These are phyloP conservation scores for Sylvia borin DNA, from an alignment of 2,797 vertebrate species.

Conservation along the genomic window DNA sequence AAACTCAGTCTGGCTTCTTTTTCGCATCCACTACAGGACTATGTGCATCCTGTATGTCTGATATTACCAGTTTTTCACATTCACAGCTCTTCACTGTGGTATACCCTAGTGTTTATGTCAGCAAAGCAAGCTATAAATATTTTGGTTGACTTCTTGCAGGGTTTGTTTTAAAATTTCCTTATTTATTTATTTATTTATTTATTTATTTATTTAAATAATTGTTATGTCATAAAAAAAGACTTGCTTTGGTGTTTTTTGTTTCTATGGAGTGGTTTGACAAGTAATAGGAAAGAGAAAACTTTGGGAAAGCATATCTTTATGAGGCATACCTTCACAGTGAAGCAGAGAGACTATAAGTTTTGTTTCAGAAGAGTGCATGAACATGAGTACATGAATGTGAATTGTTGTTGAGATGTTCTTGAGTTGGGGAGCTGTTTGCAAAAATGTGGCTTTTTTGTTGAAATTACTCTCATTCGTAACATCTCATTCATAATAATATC, in stretches of 20 bases:
- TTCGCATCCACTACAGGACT: background rate
- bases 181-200: background rate
- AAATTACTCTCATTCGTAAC: background rate
- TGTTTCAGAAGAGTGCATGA: background rate
- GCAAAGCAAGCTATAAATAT: background rate
- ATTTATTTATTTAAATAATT: background rate
- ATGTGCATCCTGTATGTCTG: background rate
- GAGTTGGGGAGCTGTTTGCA: background rate
- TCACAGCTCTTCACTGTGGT: background rate
- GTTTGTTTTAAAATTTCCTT: background rate
- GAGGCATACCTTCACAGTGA: background rate
- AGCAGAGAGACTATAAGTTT: background rate
- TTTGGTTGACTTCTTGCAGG: background rate
- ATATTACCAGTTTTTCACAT: background rate
- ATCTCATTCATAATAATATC: too few relatives aligned
- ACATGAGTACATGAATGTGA: background rate
- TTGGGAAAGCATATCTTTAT: background rate
- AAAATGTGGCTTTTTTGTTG: background rate
- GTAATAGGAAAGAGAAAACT: background rate
- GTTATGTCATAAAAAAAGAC: rapidly evolving
- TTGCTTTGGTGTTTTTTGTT: background rate
- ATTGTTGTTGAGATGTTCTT: background rate
- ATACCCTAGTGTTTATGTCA: background rate
- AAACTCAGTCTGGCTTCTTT: background rate
- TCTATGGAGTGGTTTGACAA: background rate